A percentile compares a stretch with the other conserved stretches of the same genome.
Evolutionary conservation across 1,140 invertebrate genomes (phyloP).

Genomic region (Chrysoperla carnea): DNA sequence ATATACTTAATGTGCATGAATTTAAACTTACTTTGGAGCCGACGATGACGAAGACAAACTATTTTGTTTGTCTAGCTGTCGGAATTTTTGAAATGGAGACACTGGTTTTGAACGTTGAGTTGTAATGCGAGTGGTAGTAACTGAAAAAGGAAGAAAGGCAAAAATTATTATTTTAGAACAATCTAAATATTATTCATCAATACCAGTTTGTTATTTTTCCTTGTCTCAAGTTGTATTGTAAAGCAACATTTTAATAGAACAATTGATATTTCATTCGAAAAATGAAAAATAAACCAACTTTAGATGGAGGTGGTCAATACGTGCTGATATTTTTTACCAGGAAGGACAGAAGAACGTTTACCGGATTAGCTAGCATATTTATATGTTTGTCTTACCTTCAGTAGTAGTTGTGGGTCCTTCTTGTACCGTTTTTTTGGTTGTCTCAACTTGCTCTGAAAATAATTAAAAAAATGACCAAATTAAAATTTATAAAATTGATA

Average conservation of each 20-base stretch:
- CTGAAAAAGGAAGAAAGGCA: conserved; percentile 34
- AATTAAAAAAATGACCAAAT: neutral
- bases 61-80: conserved; percentile 73
- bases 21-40: conserved; percentile 49
- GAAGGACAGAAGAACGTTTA: no score
- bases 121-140: conserved; percentile 38
- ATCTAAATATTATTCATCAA: no score
- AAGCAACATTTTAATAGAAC: no score
- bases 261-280: no score
- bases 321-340: no score
- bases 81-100: conserved; percentile 78
- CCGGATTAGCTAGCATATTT: no score
- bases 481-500: no score
- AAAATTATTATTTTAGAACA: conserved; percentile 7
- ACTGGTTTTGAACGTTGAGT: conserved; percentile 43
- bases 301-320: no score
- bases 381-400: neutral
- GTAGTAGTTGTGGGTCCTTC: neutral
- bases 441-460: neutral
- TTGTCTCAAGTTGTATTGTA: no score
- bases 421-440: neutral
- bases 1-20: no score
- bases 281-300: no score
- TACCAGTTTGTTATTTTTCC: no score
- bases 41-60: conserved; percentile 37